Base-by-base conservation (phyloP, 2,113 vertebrate species). In the Paralichthys olivaceus region DNA sequence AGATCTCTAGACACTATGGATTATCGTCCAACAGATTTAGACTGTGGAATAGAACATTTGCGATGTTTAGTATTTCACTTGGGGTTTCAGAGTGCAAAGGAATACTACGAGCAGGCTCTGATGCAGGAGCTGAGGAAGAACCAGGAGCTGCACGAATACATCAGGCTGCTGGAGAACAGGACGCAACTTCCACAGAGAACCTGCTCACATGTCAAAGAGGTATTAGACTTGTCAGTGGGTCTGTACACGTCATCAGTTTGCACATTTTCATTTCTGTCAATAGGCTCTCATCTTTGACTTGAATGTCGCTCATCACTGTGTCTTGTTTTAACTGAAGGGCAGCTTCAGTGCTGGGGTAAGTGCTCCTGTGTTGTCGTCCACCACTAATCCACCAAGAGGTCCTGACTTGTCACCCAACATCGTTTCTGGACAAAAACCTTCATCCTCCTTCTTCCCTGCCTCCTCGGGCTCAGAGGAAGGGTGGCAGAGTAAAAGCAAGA, bases 51-150 rank as follows among this genome's bases (percentile, higher is more conserved):
- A 72, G 43, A 64, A 62, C 64, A 8, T 53, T 17, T 49, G 56
- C 67, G 22, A 28, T 55, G 7, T 66, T 58, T 54, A n/a, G 12
- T 51, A 34, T 54, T 81, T 15, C 47, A 12, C 72, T 74, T 87
- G 55, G 53, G 0, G 25, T 32, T 89, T 23, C 87, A 95, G 95
- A 92, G 91, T 77, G 94, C 93, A 62, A 92, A 92, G 76, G 93
- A 94, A 54, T 95, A 95, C 62, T 95, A 94, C 61, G 94, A 96
- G 73, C 93, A 93, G 57, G 85, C 89, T 0, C 74, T 96, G 72
- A 93, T 95, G 85, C 93, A 94, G 69, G 95, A 96, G 75, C 85
- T 95, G 60, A 95, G 93, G 88, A 95, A 92, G 88, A 96, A 94
- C 80, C 94, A 95, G 78, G 93, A 95, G 37, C 89, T 95, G 28